These are phyloP conservation scores for Emydocephalus ijimae DNA, from an alignment of 2,113 vertebrate species.

Conservation along the genomic window DNA sequence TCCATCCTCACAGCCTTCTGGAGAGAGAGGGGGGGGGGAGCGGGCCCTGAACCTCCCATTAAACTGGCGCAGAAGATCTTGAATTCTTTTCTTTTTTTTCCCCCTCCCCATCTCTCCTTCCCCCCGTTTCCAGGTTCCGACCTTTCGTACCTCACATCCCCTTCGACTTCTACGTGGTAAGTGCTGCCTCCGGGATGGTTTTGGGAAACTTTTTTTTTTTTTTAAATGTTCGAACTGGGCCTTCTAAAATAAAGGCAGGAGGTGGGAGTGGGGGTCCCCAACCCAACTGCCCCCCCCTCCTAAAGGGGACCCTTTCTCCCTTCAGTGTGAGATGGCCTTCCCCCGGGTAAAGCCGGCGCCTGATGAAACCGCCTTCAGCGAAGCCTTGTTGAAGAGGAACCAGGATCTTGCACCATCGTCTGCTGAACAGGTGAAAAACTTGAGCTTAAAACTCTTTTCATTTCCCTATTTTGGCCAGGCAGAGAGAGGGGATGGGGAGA, in stretches of 20 bases:
- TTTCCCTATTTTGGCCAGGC: background rate
- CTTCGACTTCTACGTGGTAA: conserved; percentile 96
- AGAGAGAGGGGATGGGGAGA: too few relatives aligned
- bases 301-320: background rate
- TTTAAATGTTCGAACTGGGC: too few relatives aligned
- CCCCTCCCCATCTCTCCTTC: background rate
- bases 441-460: background rate
- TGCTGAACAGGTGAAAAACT: conserved; percentile 81
- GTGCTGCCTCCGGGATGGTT: conserved; percentile 43
- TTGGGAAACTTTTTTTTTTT: background rate
- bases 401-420: conserved; percentile 91
- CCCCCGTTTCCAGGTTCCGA: conserved; percentile 76
- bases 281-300: background rate
- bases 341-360: conserved; percentile 89
- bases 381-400: conserved; percentile 92
- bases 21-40: too few relatives aligned
- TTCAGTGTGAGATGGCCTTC: conserved; percentile 96
- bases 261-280: background rate
- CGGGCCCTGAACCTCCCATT: background rate
- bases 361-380: conserved; percentile 87
- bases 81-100: too few relatives aligned
- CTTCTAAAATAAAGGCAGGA: too few relatives aligned
- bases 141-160: conserved; percentile 97
- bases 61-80: background rate
- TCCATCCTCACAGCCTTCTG: too few relatives aligned